Evolutionary conservation across 2,888 invertebrate species (phyloP).

Genomic region (Synergus itoensis): DNA sequence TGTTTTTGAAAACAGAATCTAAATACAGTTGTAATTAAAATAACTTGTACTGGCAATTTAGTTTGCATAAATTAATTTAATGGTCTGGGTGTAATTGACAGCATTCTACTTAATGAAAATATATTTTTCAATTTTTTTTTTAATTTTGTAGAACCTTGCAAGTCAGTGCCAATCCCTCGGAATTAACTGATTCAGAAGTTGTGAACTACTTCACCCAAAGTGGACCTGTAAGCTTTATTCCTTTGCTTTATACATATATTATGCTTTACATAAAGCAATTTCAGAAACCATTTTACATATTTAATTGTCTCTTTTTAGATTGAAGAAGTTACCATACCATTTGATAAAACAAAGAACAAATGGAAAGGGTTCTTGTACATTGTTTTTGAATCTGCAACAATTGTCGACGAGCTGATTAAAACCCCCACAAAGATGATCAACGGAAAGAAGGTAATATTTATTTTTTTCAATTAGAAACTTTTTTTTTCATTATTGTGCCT

Average conservation of each 20-base stretch:
- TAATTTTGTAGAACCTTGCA: background rate
- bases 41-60: background rate
- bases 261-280: background rate
- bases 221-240: background rate
- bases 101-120: background rate
- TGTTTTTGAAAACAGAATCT: background rate
- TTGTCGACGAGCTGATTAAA: background rate
- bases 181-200: slow-evolving; percentile 1
- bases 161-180: slow-evolving; percentile 5
- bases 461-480: background rate
- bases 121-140: background rate
- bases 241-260: background rate
- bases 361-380: slow-evolving; percentile 6
- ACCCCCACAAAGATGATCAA: background rate
- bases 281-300: background rate
- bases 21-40: background rate
- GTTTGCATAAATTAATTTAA: background rate
- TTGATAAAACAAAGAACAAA: slow-evolving; percentile 4
- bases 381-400: background rate
- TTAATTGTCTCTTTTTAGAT: slow-evolving; percentile 20
- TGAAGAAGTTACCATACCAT: background rate
- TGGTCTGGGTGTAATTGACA: background rate
- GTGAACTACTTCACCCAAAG: background rate
- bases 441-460: slow-evolving; percentile 63
- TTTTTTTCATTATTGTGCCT: background rate